A percentile compares a stretch with the other conserved stretches of the same genome.
Evolutionary conservation across 2,888 invertebrate genomes (phyloP).

Genomic region (Chelonus formosanus): DNA sequence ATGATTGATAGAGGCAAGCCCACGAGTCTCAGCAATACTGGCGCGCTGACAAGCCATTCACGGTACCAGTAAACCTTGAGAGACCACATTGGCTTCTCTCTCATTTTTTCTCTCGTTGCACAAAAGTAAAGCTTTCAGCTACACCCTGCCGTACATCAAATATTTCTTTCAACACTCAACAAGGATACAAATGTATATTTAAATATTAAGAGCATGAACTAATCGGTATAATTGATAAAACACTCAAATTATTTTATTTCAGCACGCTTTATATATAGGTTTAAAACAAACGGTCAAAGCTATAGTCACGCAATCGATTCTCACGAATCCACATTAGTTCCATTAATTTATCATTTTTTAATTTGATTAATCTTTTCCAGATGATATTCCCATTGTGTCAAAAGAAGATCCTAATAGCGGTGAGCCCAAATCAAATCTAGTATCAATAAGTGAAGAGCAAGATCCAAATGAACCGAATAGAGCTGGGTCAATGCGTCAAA

Average conservation of each 20-base stretch:
- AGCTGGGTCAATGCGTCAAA: constrained; percentile 68
- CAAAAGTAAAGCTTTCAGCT: too few species aligned
- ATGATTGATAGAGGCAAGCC: constrained; percentile 41
- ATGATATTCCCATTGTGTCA: constrained; percentile 85
- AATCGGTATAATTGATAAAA: too few species aligned
- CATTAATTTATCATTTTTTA: background rate
- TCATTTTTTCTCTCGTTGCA: too few species aligned
- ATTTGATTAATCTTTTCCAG: constrained; percentile 67
- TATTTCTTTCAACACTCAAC: too few species aligned
- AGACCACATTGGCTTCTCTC: too few species aligned
- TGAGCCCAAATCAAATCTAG: constrained; percentile 70
- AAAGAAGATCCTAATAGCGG: constrained; percentile 68
- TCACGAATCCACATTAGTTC: background rate
- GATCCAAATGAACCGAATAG: constrained; percentile 66
- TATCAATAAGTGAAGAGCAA: constrained; percentile 76
- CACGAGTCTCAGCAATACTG: constrained; percentile 51
- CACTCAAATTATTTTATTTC: too few species aligned
- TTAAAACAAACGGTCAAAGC: too few species aligned
- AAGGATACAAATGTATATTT: too few species aligned
- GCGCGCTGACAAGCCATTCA: constrained; percentile 54
- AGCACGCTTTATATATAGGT: too few species aligned
- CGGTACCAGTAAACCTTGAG: constrained; percentile 39
- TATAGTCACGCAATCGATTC: background rate
- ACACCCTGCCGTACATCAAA: too few species aligned
- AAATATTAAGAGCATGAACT: too few species aligned